Evolutionary conservation across 2,113 vertebrate species (phyloP).

Genomic region (Ifrita kowaldi): DNA sequence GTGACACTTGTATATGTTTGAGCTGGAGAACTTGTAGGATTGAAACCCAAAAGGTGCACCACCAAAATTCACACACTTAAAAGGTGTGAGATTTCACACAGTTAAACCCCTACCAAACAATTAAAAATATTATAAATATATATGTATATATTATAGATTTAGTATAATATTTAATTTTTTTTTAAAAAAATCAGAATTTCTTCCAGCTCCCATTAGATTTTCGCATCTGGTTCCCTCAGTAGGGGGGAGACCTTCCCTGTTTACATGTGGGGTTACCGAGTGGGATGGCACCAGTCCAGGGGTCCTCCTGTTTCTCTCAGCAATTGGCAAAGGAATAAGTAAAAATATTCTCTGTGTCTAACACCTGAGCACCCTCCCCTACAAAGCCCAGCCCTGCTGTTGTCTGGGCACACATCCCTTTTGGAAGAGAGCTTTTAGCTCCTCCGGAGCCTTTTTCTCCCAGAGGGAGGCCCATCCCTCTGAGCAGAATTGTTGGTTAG

Average conservation of each 20-base stretch:
- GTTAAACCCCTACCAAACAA: not conserved
- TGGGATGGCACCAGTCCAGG: not conserved
- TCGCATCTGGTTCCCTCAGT: not conserved
- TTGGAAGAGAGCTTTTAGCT: not conserved
- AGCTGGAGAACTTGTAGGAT: not conserved
- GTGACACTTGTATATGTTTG: not conserved
- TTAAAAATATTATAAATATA: not conserved
- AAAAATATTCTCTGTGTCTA: not conserved
- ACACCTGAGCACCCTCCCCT: slow-evolving; percentile 29
- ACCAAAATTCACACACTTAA: not conserved
- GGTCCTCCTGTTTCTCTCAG: not conserved
- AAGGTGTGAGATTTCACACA: not conserved
- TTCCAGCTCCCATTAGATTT: not conserved
- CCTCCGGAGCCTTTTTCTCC: not conserved
- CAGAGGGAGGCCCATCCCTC: not conserved
- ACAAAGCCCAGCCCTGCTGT: slow-evolving; percentile 25
- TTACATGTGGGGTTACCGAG: not conserved
- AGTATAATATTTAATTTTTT: too few species aligned
- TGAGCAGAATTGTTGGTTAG: not conserved
- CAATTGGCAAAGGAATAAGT: not conserved
- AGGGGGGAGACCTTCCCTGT: not conserved
- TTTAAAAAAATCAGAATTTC: not conserved
- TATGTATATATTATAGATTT: not conserved
- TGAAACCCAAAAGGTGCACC: not conserved
- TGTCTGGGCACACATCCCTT: slow-evolving; percentile 16